These are phyloP conservation scores for Indri indri DNA, from an alignment of 2,113 vertebrate species.

Conservation along the genomic window DNA sequence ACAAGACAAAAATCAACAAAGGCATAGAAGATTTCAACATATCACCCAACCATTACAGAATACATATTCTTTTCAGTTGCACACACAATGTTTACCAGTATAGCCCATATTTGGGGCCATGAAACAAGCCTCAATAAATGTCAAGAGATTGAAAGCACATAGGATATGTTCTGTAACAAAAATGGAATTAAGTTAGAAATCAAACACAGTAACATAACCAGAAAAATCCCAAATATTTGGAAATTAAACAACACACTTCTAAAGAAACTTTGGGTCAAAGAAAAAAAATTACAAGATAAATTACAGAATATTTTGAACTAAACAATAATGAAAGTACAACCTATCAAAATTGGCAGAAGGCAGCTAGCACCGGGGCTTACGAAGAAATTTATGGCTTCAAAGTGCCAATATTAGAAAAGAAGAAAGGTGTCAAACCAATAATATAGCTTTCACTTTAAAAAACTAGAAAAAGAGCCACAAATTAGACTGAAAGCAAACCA, in stretches of 20 bases:
- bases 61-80: background rate
- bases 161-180: background rate
- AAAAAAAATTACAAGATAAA: background rate
- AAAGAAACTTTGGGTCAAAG: background rate
- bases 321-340: conserved; percentile 9
- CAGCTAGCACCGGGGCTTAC: background rate
- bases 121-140: conserved; percentile 16
- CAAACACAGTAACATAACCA: background rate
- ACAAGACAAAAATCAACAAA: background rate
- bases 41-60: background rate
- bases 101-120: background rate
- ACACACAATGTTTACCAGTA: background rate
- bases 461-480: conserved; percentile 14
- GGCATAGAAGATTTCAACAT: background rate
- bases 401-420: background rate
- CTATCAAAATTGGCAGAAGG: background rate
- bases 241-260: conserved; percentile 13
- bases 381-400: background rate
- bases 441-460: background rate
- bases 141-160: background rate
- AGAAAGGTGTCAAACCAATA: background rate
- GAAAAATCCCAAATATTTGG: conserved; percentile 31
- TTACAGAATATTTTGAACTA: conserved; percentile 30
- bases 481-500: conserved; percentile 27
- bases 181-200: conserved; percentile 30